Percentiles rank a stretch among this genome's conserved stretches.
Conservation (phyloP, 2,888 invertebrate genomes). For the Clusia tigrina region DNA sequence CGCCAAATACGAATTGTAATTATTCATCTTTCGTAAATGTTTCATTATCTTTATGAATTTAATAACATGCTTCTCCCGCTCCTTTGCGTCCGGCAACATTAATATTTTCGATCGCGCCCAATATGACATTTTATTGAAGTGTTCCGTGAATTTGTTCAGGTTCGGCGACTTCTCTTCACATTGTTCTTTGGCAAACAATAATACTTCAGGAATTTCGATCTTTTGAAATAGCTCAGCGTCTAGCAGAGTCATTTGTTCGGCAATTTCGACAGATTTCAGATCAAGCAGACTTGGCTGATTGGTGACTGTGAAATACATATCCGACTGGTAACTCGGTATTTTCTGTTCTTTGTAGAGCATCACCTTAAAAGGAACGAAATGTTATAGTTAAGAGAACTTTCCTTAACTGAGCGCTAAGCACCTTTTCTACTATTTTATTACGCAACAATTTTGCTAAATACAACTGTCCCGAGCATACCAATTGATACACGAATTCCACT, state of each 20-base stretch:
- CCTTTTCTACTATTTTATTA: slow-evolving; percentile 90
- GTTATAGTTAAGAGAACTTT: not conserved
- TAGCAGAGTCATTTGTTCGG: slow-evolving; percentile 97
- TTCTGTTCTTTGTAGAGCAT: slow-evolving; percentile 59
- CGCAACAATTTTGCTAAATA: slow-evolving; percentile 89
- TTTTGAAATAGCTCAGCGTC: slow-evolving; percentile 95
- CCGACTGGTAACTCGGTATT: slow-evolving; percentile 54
- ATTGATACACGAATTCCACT: slow-evolving; percentile 92
- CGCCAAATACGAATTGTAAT: slow-evolving; percentile 98
- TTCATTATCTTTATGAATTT: slow-evolving; percentile 99
- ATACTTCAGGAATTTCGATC: slow-evolving; percentile 96
- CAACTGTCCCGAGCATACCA: slow-evolving; percentile 91
- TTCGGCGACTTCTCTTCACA: slow-evolving; percentile 97
- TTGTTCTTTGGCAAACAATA: slow-evolving; percentile 97
- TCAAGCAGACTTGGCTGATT: slow-evolving; percentile 78
- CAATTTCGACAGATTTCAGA: slow-evolving; percentile 93
- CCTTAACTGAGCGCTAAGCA: slow-evolving; percentile 19
- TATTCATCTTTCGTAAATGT: slow-evolving; percentile 94
- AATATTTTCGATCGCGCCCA: slow-evolving; percentile 96
- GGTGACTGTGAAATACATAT: slow-evolving; percentile 60
- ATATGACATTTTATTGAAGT: slow-evolving; percentile 99
- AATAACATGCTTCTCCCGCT: slow-evolving; percentile 91
- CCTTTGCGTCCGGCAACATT: slow-evolving; percentile 90
- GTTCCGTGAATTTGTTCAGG: slow-evolving; percentile 95
- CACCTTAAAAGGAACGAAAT: slow-evolving; percentile 42